Evolutionary conservation across 2,113 vertebrate species (phyloP).

Genomic region (Anarrhichthys ocellatus): DNA sequence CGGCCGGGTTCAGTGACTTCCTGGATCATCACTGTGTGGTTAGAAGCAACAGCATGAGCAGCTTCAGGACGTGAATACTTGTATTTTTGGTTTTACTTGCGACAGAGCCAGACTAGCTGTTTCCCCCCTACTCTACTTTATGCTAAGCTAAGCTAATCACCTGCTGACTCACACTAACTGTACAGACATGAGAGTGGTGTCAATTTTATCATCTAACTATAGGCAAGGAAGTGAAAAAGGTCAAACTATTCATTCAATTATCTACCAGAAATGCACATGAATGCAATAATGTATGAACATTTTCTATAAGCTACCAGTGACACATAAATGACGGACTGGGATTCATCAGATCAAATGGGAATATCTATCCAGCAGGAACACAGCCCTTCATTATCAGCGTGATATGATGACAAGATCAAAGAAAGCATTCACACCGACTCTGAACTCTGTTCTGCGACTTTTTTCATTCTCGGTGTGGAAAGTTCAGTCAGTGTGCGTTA

Average conservation of each 20-base stretch:
- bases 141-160: not conserved
- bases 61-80: not conserved
- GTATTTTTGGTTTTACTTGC: not conserved
- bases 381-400: constrained; percentile 43
- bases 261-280: too few relatives aligned
- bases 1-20: not conserved
- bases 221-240: not conserved
- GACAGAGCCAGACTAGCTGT: not conserved
- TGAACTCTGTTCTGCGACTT: constrained; percentile 53
- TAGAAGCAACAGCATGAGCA: not conserved
- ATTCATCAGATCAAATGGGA: constrained; percentile 52
- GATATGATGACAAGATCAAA: constrained; percentile 66
- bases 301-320: not conserved
- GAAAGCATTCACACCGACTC: constrained; percentile 15
- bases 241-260: not conserved
- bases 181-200: not conserved
- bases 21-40: not conserved
- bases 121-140: not conserved
- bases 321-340: constrained; percentile 25
- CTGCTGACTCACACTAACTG: not conserved
- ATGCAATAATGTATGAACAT: not conserved
- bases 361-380: constrained; percentile 36
- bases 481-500: constrained; percentile 42
- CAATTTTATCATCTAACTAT: not conserved
- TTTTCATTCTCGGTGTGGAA: constrained; percentile 31